Percentiles rank a stretch among this genome's conserved stretches.
These are phyloP conservation scores for Philypnodon macrostomus DNA, from an alignment of 2,797 vertebrate genomes.

Conservation along the genomic window DNA sequence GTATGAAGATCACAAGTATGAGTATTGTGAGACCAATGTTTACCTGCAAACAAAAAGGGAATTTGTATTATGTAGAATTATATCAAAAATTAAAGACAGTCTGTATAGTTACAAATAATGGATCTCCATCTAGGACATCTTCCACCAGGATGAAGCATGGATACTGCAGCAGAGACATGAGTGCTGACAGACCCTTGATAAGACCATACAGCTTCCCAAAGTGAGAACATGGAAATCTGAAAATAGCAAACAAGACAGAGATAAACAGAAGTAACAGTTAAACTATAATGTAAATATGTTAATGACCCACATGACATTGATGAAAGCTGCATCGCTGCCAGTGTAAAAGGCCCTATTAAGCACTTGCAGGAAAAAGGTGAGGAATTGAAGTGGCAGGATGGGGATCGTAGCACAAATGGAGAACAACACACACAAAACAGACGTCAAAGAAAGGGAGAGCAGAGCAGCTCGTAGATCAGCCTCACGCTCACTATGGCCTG, in stretches of 20 bases:
- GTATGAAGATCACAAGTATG: conserved; percentile 79
- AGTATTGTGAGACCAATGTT: conserved; percentile 78
- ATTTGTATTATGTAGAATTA: not conserved
- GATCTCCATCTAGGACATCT: conserved; percentile 73
- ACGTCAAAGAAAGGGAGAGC: conserved; percentile 84
- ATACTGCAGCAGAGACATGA: conserved; percentile 87
- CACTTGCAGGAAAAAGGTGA: conserved; percentile 7
- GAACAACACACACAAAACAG: conserved; percentile 83
- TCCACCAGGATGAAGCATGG: conserved; percentile 83
- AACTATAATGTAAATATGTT: not conserved
- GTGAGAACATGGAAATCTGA: conserved; percentile 85
- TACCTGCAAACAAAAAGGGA: conserved; percentile 72
- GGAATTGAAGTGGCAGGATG: not conserved
- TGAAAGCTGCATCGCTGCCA: conserved; percentile 8
- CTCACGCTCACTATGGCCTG: conserved; percentile 67
- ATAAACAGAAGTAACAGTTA: too few relatives aligned
- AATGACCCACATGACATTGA: conserved; percentile 4
- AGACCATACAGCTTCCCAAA: conserved; percentile 90
- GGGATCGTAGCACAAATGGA: conserved; percentile 75
- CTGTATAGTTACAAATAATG: conserved; percentile 82
- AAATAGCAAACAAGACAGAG: not conserved
- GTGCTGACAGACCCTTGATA: conserved; percentile 83
- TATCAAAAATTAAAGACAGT: not conserved
- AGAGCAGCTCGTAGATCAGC: conserved; percentile 76
- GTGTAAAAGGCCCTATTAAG: conserved; percentile 8